Conservation (phyloP, 1,140 invertebrate genomes). For the Drosophila melanica region DNA sequence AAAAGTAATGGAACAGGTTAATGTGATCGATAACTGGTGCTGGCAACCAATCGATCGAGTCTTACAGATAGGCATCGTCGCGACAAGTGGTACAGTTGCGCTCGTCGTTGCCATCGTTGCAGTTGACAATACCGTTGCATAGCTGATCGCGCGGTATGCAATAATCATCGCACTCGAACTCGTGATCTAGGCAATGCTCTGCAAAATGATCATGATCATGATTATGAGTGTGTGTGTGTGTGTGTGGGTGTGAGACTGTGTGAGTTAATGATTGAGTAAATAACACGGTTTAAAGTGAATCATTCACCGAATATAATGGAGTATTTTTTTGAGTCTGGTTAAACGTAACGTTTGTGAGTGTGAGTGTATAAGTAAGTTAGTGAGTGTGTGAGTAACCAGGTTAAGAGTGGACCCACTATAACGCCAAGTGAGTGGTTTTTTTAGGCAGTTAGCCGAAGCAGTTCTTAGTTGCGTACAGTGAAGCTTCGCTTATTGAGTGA, state of each 20-base stretch:
- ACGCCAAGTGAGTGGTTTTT: not conserved
- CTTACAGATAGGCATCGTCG: constrained; percentile 82
- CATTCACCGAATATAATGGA: not conserved
- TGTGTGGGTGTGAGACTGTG: constrained; percentile 3
- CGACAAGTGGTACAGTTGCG: constrained; percentile 85
- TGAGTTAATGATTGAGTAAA: not conserved
- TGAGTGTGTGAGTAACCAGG: not conserved
- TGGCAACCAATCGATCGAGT: not conserved
- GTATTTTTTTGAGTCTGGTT: not conserved
- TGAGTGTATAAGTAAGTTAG: not conserved
- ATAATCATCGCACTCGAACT: constrained; percentile 86
- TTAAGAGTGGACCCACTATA: too few relatives aligned
- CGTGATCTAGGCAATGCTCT: constrained; percentile 77
- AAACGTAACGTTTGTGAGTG: too few relatives aligned
- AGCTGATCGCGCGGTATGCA: constrained; percentile 89
- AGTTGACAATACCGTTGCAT: constrained; percentile 91
- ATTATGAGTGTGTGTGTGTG: constrained; percentile 16
- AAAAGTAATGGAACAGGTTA: constrained; percentile 15
- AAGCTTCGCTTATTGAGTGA: not conserved
- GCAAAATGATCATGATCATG: constrained; percentile 56
- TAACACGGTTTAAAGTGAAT: not conserved
- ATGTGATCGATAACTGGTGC: constrained; percentile 5
- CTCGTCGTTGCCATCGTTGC: constrained; percentile 91
- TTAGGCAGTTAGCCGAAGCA: not conserved
- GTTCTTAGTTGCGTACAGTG: constrained; percentile 1